Base-by-base conservation (phyloP, 2,797 vertebrate genomes). In the Neopelma chrysocephalum region DNA sequence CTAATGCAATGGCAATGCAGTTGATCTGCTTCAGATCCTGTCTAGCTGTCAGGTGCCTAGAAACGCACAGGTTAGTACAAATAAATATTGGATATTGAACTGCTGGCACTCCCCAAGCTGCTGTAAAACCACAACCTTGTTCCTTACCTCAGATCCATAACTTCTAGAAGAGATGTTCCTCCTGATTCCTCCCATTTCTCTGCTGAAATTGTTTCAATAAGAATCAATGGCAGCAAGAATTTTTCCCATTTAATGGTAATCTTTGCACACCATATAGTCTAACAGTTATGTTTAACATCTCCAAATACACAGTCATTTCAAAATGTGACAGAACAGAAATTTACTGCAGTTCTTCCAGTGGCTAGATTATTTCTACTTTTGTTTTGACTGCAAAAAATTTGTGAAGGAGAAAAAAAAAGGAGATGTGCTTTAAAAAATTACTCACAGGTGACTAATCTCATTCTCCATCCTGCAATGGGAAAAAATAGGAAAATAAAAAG, bases 391-490 rank as follows among this genome's bases (percentile, higher is more conserved):
- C 7, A 61, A 79, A 75, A 75, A 68, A 43, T 4, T 8, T 20
- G 3, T 43, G 43, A 76, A 51, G 10, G 7, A 3, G 8, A 15
- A 43, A 36, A 56, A 70, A 43, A 75, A 42, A 42, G 1, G 6
- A 54, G 1, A 4, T 0, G 1, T 40, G 1, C 2, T 75, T 76
- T 6, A 31, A 47, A 73, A 80, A 50, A 15, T 22, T 47, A 3
- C 6, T 82, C 31, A 16, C 9, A 43, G 11, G 12, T n/a, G 36
- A 45, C 8, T 75, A 26, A 7, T 57, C 7, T 75, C 7, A 47
- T 76, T 72, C 10, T n/a, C 11, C 4, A 27, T 8, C 7, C 25
- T 29, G 1, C 10, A 75, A 17, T 11, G 9, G 15, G 20, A 34
- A 83, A 91, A 82, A 36, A 20, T 5, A 47, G 12, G 53, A 73